Percentiles rank a stretch among this genome's conserved stretches.
Conservation (phyloP, 2,888 invertebrate species). For the Diarsia brunnea region DNA sequence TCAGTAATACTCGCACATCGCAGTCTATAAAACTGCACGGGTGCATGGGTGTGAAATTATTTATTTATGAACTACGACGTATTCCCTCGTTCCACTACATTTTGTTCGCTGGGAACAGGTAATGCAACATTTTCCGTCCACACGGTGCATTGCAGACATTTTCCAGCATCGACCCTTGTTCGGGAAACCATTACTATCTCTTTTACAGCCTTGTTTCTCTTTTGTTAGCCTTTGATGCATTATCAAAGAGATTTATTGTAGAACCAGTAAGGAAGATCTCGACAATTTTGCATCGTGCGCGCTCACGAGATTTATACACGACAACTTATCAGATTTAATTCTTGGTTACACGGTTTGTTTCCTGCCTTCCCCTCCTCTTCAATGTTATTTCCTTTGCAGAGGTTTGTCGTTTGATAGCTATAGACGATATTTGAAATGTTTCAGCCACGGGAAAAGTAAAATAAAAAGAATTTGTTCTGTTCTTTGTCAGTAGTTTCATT, state of each 20-base stretch:
- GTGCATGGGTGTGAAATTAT: slow-evolving; percentile 58
- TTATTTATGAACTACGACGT: slow-evolving; percentile 65
- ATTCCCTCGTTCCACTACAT: slow-evolving; percentile 50
- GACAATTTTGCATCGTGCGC: slow-evolving; percentile 58
- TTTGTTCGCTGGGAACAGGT: slow-evolving; percentile 49
- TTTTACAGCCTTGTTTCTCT: slow-evolving; percentile 64
- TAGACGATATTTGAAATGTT: slow-evolving; percentile 13
- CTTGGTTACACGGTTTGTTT: slow-evolving; percentile 51
- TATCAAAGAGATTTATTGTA: slow-evolving; percentile 65
- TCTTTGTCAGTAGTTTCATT: slow-evolving; percentile 22
- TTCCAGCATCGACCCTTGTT: slow-evolving; percentile 51
- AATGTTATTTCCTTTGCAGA: slow-evolving; percentile 42
- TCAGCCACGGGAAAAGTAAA: not conserved
- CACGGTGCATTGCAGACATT: slow-evolving; percentile 54
- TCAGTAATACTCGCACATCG: slow-evolving; percentile 33
- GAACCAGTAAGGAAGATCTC: slow-evolving; percentile 37
- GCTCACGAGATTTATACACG: slow-evolving; percentile 56
- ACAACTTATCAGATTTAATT: slow-evolving; percentile 67
- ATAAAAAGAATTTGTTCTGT: slow-evolving; percentile 1
- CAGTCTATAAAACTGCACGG: slow-evolving; percentile 44
- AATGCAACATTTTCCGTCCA: slow-evolving; percentile 53
- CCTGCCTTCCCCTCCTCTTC: slow-evolving; percentile 46
- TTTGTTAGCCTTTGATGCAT: slow-evolving; percentile 56
- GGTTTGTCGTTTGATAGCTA: slow-evolving; percentile 25
- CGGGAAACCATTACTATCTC: slow-evolving; percentile 68